These are phyloP conservation scores for Tipula confusa DNA, from an alignment of 2,888 invertebrate genomes.

Conservation along the genomic window DNA sequence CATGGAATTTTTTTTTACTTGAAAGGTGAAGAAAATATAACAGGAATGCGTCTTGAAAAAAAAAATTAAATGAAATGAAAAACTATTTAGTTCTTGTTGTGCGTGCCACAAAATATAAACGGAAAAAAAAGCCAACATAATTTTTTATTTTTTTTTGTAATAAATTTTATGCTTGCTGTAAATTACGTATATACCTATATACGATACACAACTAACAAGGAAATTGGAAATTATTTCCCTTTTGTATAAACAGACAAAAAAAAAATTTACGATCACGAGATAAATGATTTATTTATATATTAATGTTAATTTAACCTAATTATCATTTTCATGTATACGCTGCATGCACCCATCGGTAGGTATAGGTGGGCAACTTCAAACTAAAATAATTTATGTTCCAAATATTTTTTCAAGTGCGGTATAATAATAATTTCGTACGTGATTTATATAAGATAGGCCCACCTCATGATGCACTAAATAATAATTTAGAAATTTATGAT, in stretches of 20 bases:
- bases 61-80: background rate
- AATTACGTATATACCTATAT: no score
- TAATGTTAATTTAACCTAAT: background rate
- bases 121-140: background rate
- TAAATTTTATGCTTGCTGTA: background rate
- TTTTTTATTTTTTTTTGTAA: background rate
- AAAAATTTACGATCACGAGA: background rate
- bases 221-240: background rate
- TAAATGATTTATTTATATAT: conserved; percentile 3
- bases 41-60: background rate
- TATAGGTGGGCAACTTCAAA: no score
- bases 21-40: background rate
- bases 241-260: background rate
- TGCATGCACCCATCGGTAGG: background rate
- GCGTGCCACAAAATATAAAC: background rate
- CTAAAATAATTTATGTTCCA: background rate
- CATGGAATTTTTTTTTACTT: background rate
- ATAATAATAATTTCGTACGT: background rate
- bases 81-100: background rate
- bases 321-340: background rate
- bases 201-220: background rate
- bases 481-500: background rate
- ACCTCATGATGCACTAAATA: background rate
- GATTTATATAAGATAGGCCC: background rate
- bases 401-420: background rate